A percentile compares a stretch with the other conserved stretches of the same genome.
phyloP scores from a whole-genome alignment of 2,888 invertebrate genomes.

The Sarcophaga variegata region DNA sequence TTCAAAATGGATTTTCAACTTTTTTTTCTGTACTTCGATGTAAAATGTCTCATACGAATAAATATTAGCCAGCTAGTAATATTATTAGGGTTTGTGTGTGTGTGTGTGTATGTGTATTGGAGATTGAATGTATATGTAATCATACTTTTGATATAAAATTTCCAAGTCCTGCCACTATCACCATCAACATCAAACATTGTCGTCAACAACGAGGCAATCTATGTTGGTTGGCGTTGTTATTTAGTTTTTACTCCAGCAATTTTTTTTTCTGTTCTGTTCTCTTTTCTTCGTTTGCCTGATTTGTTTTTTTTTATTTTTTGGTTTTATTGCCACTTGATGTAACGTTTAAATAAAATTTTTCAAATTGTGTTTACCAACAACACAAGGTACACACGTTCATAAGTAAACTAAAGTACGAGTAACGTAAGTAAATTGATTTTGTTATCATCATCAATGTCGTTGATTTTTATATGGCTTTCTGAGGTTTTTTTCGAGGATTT shows the following conservation, averaged over 20 bases:
- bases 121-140: not conserved
- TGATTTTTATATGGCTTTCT: constrained; percentile 52
- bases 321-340: constrained; percentile 37
- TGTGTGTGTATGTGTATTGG: no score
- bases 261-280: not conserved
- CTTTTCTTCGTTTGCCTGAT: not conserved
- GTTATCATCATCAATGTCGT: constrained; percentile 51
- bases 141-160: constrained; percentile 18
- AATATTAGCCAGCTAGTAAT: no score
- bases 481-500: constrained; percentile 4
- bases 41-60: no score
- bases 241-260: constrained; percentile 29
- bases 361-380: constrained; percentile 66
- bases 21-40: no score
- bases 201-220: constrained; percentile 52
- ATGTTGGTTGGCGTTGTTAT: constrained; percentile 43
- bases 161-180: constrained; percentile 36
- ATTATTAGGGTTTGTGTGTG: no score
- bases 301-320: constrained; percentile 21
- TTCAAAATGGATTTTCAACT: no score
- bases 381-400: constrained; percentile 60
- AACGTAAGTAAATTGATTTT: constrained; percentile 66
- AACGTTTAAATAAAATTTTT: constrained; percentile 67
- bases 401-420: no score
- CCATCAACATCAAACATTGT: not conserved